phyloP scores from a whole-genome alignment of 2,113 vertebrate genomes.

The Lamprologus lemairii region DNA sequence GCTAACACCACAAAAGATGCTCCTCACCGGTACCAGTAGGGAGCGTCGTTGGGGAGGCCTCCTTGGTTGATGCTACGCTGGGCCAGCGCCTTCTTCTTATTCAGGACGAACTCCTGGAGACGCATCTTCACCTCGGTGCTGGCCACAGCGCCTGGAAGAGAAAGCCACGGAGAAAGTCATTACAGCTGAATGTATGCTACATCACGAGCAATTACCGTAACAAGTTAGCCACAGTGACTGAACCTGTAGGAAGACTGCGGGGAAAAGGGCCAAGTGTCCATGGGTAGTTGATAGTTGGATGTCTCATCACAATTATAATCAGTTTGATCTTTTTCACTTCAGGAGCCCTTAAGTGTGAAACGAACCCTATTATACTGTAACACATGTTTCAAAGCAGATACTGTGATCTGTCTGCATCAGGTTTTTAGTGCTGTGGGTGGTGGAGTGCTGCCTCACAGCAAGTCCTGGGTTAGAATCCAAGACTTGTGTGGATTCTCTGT shows the following conservation, averaged over 20 bases:
- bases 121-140: slow-evolving; percentile 99
- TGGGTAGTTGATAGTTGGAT: neutral
- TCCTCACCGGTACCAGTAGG: slow-evolving; percentile 95
- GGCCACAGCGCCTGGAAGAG: slow-evolving; percentile 84
- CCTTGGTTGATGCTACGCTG: slow-evolving; percentile 91
- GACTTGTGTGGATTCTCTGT: neutral
- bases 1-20: neutral
- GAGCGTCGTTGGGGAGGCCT: slow-evolving; percentile 86
- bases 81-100: slow-evolving; percentile 96
- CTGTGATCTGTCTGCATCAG: neutral
- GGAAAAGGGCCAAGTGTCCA: neutral
- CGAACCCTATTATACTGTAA: neutral
- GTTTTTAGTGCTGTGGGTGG: neutral
- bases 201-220: neutral
- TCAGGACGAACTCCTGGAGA: slow-evolving; percentile 94
- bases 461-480: neutral
- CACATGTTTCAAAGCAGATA: neutral
- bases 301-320: neutral
- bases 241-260: neutral
- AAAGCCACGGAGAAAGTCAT: neutral
- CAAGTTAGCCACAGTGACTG: neutral
- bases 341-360: neutral
- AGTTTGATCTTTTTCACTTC: neutral
- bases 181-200: neutral
- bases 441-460: neutral